Evolutionary conservation across 1,140 invertebrate genomes (phyloP).

Genomic region (Orius insidiosus): DNA sequence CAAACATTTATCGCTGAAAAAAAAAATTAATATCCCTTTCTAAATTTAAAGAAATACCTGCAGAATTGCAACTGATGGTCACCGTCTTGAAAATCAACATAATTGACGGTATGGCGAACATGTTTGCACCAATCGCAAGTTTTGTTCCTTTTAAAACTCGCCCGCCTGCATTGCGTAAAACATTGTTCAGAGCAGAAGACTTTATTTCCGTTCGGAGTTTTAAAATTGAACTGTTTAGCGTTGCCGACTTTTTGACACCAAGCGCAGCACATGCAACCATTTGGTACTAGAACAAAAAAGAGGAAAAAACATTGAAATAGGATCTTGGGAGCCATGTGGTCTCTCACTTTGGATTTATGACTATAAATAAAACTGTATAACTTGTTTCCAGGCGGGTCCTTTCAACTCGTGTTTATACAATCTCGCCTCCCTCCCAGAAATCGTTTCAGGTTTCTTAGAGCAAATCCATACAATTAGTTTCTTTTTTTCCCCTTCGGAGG

Average conservation of each 20-base stretch:
- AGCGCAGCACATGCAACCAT: constrained; percentile 27
- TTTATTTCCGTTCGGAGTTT: constrained; percentile 23
- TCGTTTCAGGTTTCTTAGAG: constrained; percentile 5
- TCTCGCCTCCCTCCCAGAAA: not conserved
- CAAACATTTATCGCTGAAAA: constrained; percentile 75
- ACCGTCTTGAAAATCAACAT: constrained; percentile 71
- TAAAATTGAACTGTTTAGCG: constrained; percentile 28
- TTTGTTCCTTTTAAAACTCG: constrained; percentile 77
- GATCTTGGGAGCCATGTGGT: not conserved
- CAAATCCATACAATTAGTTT: constrained; percentile 10
- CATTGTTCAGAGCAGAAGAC: constrained; percentile 74
- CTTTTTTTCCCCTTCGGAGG: not conserved
- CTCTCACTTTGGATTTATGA: constrained; percentile 5
- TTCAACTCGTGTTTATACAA: constrained; percentile 4
- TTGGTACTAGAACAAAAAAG: constrained; percentile 12
- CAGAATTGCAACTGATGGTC: constrained; percentile 62
- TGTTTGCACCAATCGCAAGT: constrained; percentile 89
- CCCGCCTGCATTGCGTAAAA: constrained; percentile 69
- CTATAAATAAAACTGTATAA: constrained; percentile 4
- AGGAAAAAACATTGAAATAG: not conserved
- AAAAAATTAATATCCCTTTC: constrained; percentile 6
- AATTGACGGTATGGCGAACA: constrained; percentile 75
- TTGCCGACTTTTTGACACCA: constrained; percentile 33
- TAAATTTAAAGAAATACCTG: constrained; percentile 24
- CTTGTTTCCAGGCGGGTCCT: constrained; percentile 1